Conservation (phyloP, 2,888 invertebrate genomes). For the Drosophila birchii region DNA sequence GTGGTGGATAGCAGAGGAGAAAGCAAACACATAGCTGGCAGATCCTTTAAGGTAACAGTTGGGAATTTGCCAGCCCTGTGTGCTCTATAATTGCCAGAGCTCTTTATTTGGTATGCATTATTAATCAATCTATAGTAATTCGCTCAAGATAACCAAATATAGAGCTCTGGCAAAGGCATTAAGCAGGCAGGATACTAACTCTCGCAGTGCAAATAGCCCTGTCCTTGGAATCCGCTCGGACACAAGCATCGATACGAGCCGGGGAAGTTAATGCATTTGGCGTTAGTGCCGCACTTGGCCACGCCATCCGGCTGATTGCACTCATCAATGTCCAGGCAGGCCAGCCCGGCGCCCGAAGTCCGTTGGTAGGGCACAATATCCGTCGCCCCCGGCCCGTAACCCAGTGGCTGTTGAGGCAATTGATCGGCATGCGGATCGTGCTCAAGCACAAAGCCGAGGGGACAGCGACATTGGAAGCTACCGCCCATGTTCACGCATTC, state of each 20-base stretch:
- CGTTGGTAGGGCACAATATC: constrained; percentile 41
- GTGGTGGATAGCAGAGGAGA: constrained; percentile 25
- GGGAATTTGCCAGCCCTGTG: not conserved
- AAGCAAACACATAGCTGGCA: constrained; percentile 5
- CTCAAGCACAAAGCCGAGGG: constrained; percentile 88
- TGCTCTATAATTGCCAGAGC: not conserved
- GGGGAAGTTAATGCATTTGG: constrained; percentile 92
- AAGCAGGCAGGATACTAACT: constrained; percentile 86
- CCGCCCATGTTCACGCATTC: constrained; percentile 91
- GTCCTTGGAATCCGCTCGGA: constrained; percentile 90
- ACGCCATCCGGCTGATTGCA: constrained; percentile 89
- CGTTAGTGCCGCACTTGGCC: constrained; percentile 91
- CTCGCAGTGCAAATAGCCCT: constrained; percentile 90
- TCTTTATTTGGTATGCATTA: not conserved
- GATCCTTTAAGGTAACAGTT: not conserved
- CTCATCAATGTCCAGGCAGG: constrained; percentile 91
- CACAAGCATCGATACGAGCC: constrained; percentile 92
- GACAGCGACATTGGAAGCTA: constrained; percentile 90
- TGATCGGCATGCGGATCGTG: constrained; percentile 63
- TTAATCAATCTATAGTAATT: not conserved
- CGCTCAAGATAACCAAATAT: not conserved
- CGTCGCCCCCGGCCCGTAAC: constrained; percentile 67
- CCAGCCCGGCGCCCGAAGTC: constrained; percentile 84
- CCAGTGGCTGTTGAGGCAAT: constrained; percentile 54
- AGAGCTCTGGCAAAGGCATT: constrained; percentile 54